These are phyloP conservation scores for Hymenopus coronatus DNA, from an alignment of 2,888 invertebrate genomes.

Conservation along the genomic window DNA sequence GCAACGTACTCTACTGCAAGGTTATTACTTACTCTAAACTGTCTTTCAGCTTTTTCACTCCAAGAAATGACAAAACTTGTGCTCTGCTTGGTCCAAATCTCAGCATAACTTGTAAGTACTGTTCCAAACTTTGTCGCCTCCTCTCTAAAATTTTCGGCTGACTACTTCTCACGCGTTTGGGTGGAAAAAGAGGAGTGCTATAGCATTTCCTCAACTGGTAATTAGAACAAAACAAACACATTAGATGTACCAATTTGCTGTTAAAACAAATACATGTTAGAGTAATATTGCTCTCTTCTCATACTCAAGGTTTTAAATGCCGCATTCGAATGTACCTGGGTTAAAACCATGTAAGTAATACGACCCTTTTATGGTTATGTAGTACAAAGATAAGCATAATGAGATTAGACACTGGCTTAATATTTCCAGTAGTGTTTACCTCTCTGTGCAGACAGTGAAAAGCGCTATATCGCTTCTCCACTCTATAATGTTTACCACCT, in stretches of 20 bases:
- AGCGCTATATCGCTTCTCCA: conserved; percentile 56
- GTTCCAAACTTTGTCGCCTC: conserved; percentile 52
- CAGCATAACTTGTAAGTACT: conserved; percentile 54
- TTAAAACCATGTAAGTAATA: no score
- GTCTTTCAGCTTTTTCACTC: conserved; percentile 40
- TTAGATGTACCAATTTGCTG: neutral
- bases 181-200: conserved; percentile 56
- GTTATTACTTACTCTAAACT: conserved; percentile 30
- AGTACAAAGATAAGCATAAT: neutral
- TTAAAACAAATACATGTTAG: neutral
- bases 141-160: conserved; percentile 57
- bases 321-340: no score
- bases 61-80: conserved; percentile 50
- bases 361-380: neutral
- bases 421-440: conserved; percentile 42
- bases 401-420: neutral
- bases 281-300: neutral
- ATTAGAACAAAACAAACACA: conserved; percentile 11
- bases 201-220: conserved; percentile 52
- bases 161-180: conserved; percentile 56
- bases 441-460: conserved; percentile 56
- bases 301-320: no score
- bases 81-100: conserved; percentile 47
- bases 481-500: conserved; percentile 44
- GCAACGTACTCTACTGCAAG: no score